Percentiles rank a stretch among this genome's conserved stretches.
Conservation (phyloP, 2,888 invertebrate genomes). For the Nemapogon koenigi region DNA sequence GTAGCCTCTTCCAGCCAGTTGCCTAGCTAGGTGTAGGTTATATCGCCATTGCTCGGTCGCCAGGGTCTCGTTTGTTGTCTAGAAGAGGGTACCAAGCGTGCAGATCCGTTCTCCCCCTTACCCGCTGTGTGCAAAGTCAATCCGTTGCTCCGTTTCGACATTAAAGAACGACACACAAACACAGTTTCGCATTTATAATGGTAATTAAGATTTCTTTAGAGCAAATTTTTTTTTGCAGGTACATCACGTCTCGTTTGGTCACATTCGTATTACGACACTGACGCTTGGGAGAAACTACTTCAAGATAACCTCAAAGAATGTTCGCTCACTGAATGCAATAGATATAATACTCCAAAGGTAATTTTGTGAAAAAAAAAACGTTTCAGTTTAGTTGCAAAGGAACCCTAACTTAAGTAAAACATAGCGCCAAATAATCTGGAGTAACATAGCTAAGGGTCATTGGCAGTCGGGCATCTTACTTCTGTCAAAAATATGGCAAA, state of each 20-base stretch:
- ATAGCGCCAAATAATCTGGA: background rate
- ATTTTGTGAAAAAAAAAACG: slow-evolving; percentile 13
- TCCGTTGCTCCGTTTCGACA: too few species aligned
- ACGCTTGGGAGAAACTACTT: slow-evolving; percentile 80
- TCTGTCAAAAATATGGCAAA: too few species aligned
- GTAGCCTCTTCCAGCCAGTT: too few species aligned
- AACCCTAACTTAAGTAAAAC: background rate
- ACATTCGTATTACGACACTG: slow-evolving; percentile 89
- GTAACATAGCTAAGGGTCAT: background rate
- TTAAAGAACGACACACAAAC: too few species aligned
- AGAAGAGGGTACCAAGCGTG: too few species aligned
- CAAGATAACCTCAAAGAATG: slow-evolving; percentile 69
- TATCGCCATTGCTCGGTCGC: too few species aligned
- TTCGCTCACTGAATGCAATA: slow-evolving; percentile 63
- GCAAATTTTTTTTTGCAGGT: slow-evolving; percentile 55
- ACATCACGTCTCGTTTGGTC: slow-evolving; percentile 81
- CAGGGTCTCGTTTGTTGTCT: too few species aligned
- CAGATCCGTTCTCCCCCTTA: too few species aligned
- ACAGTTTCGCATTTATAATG: too few species aligned
- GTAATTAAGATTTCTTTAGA: background rate
- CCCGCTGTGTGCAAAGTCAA: too few species aligned
- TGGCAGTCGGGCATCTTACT: too few species aligned
- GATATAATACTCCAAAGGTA: slow-evolving; percentile 40
- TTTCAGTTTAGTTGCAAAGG: slow-evolving; percentile 1
- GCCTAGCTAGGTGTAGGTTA: too few species aligned